phyloP scores from a whole-genome alignment of 2,888 invertebrate genomes.

The Aethes cnicana region DNA sequence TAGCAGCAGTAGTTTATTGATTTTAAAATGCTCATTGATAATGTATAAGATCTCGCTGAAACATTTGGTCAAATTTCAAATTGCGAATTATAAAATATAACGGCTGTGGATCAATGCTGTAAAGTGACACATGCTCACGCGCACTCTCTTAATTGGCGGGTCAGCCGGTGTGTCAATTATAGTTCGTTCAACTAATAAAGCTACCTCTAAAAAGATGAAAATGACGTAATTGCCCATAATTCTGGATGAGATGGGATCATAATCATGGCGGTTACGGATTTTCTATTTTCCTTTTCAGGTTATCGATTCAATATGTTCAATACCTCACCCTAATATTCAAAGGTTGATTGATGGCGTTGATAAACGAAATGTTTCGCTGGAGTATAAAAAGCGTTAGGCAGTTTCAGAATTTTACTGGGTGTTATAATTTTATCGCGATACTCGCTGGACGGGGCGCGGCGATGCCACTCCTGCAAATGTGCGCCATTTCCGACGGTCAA shows the following conservation, averaged over 20 bases:
- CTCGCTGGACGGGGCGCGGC: conserved; percentile 60
- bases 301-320: conserved; percentile 22
- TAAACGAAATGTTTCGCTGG: conserved; percentile 26
- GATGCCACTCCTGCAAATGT: conserved; percentile 53
- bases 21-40: no score
- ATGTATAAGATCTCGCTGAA: no score
- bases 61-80: no score
- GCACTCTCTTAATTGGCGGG: conserved; percentile 71
- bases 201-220: conserved; percentile 59
- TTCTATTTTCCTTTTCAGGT: conserved; percentile 8
- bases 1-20: no score
- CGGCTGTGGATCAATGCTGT: conserved; percentile 1
- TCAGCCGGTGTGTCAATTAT: conserved; percentile 80
- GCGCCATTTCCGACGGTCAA: conserved; percentile 53
- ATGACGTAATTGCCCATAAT: conserved; percentile 43
- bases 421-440: conserved; percentile 53
- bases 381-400: conserved; percentile 13
- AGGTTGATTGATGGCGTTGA: conserved; percentile 29
- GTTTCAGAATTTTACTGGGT: conserved; percentile 38
- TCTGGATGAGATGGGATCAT: no score
- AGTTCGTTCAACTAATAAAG: conserved; percentile 76
- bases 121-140: conserved; percentile 39
- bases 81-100: not conserved
- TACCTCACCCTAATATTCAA: conserved; percentile 23
- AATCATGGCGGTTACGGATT: no score